phyloP scores from a whole-genome alignment of 2,113 vertebrate species.

The Eudyptes chrysolophus region DNA sequence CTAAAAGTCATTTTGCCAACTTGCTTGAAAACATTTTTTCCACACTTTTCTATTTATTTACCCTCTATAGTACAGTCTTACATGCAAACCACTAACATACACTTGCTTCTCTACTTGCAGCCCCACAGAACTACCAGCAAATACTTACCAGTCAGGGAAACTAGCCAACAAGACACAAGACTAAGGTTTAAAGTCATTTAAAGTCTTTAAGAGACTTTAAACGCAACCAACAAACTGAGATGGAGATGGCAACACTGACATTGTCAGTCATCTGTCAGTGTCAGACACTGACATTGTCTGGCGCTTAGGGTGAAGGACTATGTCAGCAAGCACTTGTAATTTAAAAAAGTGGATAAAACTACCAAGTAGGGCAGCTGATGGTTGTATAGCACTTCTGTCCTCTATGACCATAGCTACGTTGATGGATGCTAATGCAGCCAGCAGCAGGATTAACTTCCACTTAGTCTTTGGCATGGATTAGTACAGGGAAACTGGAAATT shows the following conservation, averaged over 20 bases:
- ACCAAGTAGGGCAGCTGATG: not conserved
- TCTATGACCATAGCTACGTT: not conserved
- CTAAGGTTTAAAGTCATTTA: not conserved
- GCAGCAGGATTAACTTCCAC: not conserved
- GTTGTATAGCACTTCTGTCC: not conserved
- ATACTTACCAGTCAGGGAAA: not conserved
- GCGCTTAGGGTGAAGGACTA: not conserved
- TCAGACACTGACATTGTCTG: not conserved
- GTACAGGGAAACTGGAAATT: not conserved
- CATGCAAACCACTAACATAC: not conserved
- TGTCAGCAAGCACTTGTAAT: not conserved
- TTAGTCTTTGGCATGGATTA: not conserved
- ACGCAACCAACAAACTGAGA: not conserved
- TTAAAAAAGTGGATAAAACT: constrained; percentile 3
- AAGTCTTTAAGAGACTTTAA: not conserved
- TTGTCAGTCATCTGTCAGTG: not conserved
- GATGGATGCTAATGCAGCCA: not conserved
- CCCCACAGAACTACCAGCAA: not conserved
- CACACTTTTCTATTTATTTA: not conserved
- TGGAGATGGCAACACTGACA: not conserved
- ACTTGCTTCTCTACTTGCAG: not conserved
- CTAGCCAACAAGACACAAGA: not conserved
- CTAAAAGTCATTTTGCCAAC: not conserved
- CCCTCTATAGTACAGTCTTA: not conserved
- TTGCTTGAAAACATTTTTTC: not conserved